Evolutionary conservation across 2,113 vertebrate genomes (phyloP).

Genomic region (Lipophrys pholis): DNA sequence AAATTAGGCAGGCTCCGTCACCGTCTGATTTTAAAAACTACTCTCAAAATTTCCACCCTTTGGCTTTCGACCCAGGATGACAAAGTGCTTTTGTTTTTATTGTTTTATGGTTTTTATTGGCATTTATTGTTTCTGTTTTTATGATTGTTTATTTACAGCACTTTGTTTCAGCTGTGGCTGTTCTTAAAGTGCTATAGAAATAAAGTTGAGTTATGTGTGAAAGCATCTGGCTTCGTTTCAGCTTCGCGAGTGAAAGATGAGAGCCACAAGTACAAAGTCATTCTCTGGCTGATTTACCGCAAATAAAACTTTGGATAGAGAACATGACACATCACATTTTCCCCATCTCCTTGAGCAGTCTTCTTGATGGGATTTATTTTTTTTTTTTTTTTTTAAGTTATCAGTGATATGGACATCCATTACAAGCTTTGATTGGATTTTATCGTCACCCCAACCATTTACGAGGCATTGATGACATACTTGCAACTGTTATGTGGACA

Average conservation of each 20-base stretch:
- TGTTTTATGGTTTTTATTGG: no score
- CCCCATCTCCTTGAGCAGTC: neutral
- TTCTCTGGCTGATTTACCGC: neutral
- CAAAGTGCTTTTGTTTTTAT: no score
- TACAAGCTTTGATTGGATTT: neutral
- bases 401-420: neutral
- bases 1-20: no score
- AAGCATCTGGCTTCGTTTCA: no score
- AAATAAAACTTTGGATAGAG: neutral
- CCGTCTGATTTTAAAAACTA: no score
- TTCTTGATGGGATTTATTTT: neutral
- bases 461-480: neutral
- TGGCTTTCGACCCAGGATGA: no score
- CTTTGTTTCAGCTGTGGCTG: no score
- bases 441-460: neutral
- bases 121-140: no score
- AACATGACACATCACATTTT: neutral
- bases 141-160: no score
- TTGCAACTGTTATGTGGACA: neutral
- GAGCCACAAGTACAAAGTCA: neutral
- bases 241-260: neutral
- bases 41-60: no score
- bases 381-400: neutral
- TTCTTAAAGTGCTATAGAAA: no score
- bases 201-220: no score